Base-by-base conservation (phyloP, 2,888 invertebrate species). In the Heliconius erato region DNA sequence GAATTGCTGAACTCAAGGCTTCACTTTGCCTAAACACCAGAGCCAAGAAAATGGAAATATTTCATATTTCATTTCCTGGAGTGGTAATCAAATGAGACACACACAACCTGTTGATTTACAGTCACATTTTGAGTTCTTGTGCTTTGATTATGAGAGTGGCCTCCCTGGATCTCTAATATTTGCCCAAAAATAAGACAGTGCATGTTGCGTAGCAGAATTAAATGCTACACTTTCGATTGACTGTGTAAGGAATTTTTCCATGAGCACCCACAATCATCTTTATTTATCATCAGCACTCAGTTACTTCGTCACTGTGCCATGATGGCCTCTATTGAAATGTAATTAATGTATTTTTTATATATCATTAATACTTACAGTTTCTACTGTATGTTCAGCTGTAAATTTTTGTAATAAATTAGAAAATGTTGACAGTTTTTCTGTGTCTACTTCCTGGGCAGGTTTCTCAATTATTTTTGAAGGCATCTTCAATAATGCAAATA, bases 401-500 rank as follows among this genome's bases (percentile, higher is more conserved):
- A 92, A 95, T 84, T 96, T 96, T 85, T 96, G 96, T 88, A 96
- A 89, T 59, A 96, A 89, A 87, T 95, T 96, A 40, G 96, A 95
- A 89, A 96, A 96, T 85, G 95, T 95, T 7, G 94, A 90, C 44
- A 96, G 87, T 85, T 96, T 95, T 82, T 94, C 93, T 12, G 91
- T 90, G 77, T 94, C 91, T 11, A 94, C 86, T 79, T 92, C 90
- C 83, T 91, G 89, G 0, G 91, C 84, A 59, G 92, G 90, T 84
- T 93, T 92, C 79, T 93, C 91, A 77, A 87, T 82, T 79, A 92
- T 86, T 88, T 95, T 91, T 69, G 94, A 87, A 86, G 96, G 93
- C 71, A 95, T 87, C 79, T 92, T 94, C 5, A 97, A 89, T 69
- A 97, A 88, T 80, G 96, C 96, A 90, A 97, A 97, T 74, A 97